Percentiles rank a stretch among this genome's conserved stretches.
Conservation (phyloP, 2,797 vertebrate species). For the Scyliorhinus canicula region DNA sequence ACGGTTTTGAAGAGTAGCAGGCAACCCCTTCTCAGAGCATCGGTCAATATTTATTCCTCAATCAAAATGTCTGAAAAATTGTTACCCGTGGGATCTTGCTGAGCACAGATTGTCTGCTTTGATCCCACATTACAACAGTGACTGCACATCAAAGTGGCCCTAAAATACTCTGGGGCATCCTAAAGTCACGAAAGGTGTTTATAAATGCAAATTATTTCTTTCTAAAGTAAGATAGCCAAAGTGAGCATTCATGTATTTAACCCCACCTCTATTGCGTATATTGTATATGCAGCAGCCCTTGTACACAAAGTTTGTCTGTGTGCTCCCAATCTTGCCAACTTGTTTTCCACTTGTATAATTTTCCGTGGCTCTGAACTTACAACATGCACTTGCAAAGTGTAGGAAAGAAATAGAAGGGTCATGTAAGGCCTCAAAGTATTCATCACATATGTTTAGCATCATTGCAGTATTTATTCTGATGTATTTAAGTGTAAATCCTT, state of each 20-base stretch:
- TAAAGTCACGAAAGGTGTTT: neutral
- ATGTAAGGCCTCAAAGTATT: neutral
- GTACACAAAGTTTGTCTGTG: neutral
- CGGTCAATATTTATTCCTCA: neutral
- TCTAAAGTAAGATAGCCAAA: neutral
- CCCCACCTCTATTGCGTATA: neutral
- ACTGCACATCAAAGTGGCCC: neutral
- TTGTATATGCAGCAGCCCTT: neutral
- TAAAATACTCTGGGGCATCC: neutral
- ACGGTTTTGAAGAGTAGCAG: neutral
- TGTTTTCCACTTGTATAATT: neutral
- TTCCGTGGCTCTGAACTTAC: neutral
- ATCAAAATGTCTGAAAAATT: neutral
- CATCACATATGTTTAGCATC: neutral
- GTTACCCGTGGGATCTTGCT: neutral
- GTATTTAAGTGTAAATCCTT: neutral
- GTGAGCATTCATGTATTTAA: neutral
- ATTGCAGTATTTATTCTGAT: neutral
- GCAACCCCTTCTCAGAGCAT: neutral
- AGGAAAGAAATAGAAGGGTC: neutral
- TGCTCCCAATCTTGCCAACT: neutral
- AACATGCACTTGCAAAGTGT: neutral
- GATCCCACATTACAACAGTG: neutral
- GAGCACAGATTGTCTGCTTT: neutral
- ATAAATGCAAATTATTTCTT: neutral